phyloP scores from a whole-genome alignment of 2,113 vertebrate genomes.

The Myodes glareolus region DNA sequence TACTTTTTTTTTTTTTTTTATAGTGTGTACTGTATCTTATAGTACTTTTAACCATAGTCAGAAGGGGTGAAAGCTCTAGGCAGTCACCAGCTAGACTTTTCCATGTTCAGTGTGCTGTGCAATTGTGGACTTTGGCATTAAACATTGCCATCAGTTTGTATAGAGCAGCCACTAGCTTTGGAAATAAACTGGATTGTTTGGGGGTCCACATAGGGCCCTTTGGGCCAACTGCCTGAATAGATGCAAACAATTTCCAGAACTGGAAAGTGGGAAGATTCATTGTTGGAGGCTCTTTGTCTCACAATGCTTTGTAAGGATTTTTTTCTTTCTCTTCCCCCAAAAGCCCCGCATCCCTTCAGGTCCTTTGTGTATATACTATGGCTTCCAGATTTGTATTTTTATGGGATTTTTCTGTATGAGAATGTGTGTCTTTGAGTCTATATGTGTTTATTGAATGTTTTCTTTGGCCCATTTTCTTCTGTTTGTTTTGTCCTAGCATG shows the following conservation, averaged over 20 bases:
- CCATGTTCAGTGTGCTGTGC: neutral
- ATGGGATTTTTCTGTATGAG: neutral
- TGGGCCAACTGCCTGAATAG: neutral
- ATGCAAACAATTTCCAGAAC: neutral
- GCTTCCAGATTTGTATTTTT: neutral
- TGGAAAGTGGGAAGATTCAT: neutral
- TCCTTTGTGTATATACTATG: neutral
- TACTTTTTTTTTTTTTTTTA: neutral
- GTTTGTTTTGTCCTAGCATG: neutral
- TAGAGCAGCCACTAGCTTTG: neutral
- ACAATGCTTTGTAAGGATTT: neutral
- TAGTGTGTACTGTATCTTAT: neutral
- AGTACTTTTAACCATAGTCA: neutral
- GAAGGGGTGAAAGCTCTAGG: neutral
- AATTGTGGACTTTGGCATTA: neutral
- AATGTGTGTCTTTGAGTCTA: neutral
- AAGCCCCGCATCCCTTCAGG: no score
- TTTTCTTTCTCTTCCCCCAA: neutral
- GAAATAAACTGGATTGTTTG: neutral
- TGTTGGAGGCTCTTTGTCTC: neutral
- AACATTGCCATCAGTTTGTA: neutral
- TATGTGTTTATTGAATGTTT: neutral
- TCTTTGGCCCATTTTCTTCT: neutral
- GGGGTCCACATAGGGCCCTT: neutral
- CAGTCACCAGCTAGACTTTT: neutral